A percentile compares a stretch with the other conserved stretches of the same genome.
Conservation (phyloP, 2,888 invertebrate genomes). For the Bedellia somnulentella region DNA sequence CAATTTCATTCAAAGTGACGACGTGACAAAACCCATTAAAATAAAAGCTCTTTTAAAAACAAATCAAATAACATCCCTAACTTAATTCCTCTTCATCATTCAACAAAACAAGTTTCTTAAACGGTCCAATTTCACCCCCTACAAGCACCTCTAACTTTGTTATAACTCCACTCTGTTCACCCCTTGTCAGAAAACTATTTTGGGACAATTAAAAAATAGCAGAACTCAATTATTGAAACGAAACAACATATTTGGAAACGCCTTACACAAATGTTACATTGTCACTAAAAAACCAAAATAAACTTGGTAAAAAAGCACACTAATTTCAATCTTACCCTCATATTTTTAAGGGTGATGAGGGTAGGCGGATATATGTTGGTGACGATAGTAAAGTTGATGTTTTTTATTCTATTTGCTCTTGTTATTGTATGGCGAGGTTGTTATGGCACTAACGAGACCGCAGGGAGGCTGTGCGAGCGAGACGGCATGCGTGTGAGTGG, state of each 20-base stretch:
- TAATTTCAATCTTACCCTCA: constrained; percentile 14
- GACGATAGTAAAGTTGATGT: constrained; percentile 22
- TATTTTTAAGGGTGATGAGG: constrained; percentile 4
- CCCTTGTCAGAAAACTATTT: constrained; percentile 17
- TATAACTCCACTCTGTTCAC: constrained; percentile 8
- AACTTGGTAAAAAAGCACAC: constrained; percentile 1
- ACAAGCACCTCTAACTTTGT: too few species aligned
- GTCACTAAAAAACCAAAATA: constrained; percentile 14
- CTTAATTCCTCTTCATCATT: neutral
- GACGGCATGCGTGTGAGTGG: constrained; percentile 16
- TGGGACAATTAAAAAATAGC: constrained; percentile 37
- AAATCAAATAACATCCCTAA: too few species aligned
- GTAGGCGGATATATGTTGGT: constrained; percentile 12
- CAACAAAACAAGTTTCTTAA: neutral
- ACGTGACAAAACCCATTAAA: too few species aligned
- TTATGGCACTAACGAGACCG: constrained; percentile 50
- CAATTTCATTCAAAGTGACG: too few species aligned
- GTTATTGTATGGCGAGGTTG: constrained; percentile 44
- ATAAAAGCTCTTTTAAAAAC: too few species aligned
- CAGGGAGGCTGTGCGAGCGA: constrained; percentile 29
- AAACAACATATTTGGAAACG: constrained; percentile 48
- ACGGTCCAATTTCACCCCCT: too few species aligned
- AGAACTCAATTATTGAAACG: constrained; percentile 40
- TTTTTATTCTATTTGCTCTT: constrained; percentile 47
- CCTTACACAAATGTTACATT: constrained; percentile 53